Evolutionary conservation across 2,113 vertebrate species (phyloP).

Genomic region (Butastur rufipennis): DNA sequence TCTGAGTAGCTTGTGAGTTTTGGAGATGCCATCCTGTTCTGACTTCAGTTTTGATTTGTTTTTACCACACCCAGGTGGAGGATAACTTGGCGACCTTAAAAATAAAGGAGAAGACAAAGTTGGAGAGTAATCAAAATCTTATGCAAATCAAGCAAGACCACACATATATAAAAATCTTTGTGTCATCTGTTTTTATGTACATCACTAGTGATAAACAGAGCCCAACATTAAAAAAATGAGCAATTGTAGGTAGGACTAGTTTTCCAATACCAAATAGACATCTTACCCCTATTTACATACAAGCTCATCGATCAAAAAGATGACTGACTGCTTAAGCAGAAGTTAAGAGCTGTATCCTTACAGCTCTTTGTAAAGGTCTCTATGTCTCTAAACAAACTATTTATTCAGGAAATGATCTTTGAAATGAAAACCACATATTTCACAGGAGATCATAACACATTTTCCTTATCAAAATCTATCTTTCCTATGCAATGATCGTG

Average conservation of each 20-base stretch:
- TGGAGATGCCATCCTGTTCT: constrained; percentile 85
- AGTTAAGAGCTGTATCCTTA: not conserved
- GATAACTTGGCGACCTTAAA: constrained; percentile 89
- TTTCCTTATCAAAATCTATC: not conserved
- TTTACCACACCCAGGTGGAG: constrained; percentile 88
- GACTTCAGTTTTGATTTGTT: constrained; percentile 87
- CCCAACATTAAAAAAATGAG: not conserved
- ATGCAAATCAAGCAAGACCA: not conserved
- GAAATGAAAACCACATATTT: not conserved
- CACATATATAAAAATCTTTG: not conserved
- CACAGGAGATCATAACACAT: not conserved
- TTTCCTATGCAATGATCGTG: not conserved
- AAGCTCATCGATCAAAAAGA: not conserved
- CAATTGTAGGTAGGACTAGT: not conserved
- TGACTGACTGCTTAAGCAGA: not conserved
- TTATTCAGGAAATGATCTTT: not conserved
- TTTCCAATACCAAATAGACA: not conserved
- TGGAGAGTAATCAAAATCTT: not conserved
- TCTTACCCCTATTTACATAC: not conserved
- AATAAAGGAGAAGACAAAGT: not conserved
- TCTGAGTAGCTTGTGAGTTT: constrained; percentile 84
- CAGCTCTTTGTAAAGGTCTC: not conserved
- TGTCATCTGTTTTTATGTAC: not conserved
- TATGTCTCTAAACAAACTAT: not conserved
- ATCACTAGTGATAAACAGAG: not conserved